Conservation (phyloP, 2,113 vertebrate genomes). For the Calcarius ornatus region DNA sequence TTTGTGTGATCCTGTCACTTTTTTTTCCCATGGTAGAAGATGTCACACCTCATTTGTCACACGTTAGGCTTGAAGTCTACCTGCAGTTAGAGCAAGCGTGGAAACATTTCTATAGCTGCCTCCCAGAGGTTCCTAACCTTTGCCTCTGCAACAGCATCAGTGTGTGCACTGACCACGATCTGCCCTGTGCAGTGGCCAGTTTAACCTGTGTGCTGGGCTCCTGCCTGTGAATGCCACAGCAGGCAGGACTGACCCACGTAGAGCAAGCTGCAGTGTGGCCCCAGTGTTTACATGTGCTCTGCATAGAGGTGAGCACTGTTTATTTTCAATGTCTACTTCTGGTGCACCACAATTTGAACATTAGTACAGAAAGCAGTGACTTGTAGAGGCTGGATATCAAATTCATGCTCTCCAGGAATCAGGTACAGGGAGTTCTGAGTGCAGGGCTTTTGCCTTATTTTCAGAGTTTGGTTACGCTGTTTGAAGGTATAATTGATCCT, state of each 20-base stretch:
- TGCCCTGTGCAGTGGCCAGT: background rate
- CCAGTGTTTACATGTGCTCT: background rate
- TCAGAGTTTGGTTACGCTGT: background rate
- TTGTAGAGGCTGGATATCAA: background rate
- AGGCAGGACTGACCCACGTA: accelerated
- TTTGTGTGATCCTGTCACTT: background rate
- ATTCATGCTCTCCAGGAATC: background rate
- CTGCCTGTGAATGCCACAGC: background rate
- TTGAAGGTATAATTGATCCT: background rate
- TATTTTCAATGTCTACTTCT: background rate
- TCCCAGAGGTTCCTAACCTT: background rate
- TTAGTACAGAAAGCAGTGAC: background rate
- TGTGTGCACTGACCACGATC: background rate
- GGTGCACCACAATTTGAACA: background rate
- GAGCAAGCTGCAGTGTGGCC: background rate
- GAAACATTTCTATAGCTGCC: background rate
- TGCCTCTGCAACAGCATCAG: background rate
- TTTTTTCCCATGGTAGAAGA: background rate
- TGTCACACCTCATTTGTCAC: background rate
- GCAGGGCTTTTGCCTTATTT: background rate
- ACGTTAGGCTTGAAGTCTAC: background rate
- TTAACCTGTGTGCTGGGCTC: background rate
- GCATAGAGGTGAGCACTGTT: background rate
- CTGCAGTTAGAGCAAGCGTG: background rate
- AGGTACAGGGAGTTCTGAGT: background rate